phyloP scores from a whole-genome alignment of 2,888 invertebrate genomes.

The Xylophagus ater region DNA sequence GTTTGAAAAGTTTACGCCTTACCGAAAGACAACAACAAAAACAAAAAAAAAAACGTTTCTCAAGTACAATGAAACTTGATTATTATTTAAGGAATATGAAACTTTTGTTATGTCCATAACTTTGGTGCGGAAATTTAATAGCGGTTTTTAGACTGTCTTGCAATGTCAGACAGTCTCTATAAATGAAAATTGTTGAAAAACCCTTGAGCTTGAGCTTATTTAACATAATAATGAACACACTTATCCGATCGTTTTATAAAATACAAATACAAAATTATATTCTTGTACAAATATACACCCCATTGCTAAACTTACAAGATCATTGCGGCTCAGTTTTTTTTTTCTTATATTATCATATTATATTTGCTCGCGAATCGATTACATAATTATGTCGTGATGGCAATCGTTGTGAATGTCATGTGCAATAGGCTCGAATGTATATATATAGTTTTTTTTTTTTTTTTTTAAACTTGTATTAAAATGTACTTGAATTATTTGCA shows the following conservation, averaged over 20 bases:
- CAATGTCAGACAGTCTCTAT: background rate
- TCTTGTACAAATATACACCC: background rate
- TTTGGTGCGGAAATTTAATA: background rate
- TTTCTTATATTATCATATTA: constrained; percentile 1
- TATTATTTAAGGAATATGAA: background rate
- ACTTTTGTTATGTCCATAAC: background rate
- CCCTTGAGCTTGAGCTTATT: constrained; percentile 17
- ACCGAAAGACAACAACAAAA: too few species aligned
- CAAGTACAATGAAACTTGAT: background rate
- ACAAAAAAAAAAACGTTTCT: too few species aligned
- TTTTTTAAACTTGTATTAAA: too few species aligned
- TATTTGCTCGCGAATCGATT: too few species aligned
- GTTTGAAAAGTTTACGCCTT: too few species aligned
- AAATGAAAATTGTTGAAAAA: constrained; percentile 5
- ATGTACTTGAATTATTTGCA: too few species aligned
- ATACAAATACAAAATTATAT: background rate
- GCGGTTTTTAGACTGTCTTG: constrained; percentile 1
- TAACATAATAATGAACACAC: constrained; percentile 3
- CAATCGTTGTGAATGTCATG: too few species aligned
- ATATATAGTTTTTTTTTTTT: too few species aligned
- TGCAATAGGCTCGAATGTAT: too few species aligned
- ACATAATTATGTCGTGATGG: too few species aligned
- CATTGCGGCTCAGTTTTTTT: constrained; percentile 4
- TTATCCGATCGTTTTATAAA: background rate
- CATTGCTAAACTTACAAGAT: background rate